Evolutionary conservation across 2,888 invertebrate genomes (phyloP).

Genomic region (Odiellus spinosus): DNA sequence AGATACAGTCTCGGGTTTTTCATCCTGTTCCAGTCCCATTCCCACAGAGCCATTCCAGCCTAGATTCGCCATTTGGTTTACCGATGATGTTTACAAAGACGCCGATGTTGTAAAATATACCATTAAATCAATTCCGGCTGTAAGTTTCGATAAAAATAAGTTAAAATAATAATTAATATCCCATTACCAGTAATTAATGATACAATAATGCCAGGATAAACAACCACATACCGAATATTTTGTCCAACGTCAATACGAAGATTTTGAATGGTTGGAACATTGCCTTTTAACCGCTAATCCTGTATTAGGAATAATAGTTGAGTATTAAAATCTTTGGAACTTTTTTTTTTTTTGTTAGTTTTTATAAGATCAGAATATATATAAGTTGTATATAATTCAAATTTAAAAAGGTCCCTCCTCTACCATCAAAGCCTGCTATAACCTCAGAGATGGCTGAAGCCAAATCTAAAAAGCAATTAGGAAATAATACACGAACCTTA

Average conservation of each 20-base stretch:
- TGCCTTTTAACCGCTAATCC: conserved; percentile 28
- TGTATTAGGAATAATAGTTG: conserved; percentile 30
- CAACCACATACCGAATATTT: conserved; percentile 2
- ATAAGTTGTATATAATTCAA: background rate
- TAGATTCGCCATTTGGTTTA: conserved; percentile 21
- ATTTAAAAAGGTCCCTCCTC: conserved; percentile 31
- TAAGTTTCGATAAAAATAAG: no score
- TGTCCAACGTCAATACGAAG: conserved; percentile 28
- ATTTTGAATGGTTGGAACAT: conserved; percentile 34
- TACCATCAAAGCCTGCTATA: conserved; percentile 30
- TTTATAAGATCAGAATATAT: background rate
- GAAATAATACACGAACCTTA: conserved; percentile 28
- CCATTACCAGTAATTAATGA: no score
- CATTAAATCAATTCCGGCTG: conserved; percentile 16
- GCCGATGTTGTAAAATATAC: conserved; percentile 24
- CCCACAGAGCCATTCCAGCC: conserved; percentile 21
- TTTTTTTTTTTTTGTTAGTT: background rate
- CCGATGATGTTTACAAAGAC: conserved; percentile 23
- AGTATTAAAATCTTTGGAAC: conserved; percentile 12
- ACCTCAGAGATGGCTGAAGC: conserved; percentile 30
- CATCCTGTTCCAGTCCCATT: conserved; percentile 20
- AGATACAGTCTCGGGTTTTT: conserved; percentile 20
- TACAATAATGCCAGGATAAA: no score
- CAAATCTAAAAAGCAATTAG: conserved; percentile 29
- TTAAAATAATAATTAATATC: no score